Evolutionary conservation across 2,113 vertebrate species (phyloP).

Genomic region (Perca schrenkii): DNA sequence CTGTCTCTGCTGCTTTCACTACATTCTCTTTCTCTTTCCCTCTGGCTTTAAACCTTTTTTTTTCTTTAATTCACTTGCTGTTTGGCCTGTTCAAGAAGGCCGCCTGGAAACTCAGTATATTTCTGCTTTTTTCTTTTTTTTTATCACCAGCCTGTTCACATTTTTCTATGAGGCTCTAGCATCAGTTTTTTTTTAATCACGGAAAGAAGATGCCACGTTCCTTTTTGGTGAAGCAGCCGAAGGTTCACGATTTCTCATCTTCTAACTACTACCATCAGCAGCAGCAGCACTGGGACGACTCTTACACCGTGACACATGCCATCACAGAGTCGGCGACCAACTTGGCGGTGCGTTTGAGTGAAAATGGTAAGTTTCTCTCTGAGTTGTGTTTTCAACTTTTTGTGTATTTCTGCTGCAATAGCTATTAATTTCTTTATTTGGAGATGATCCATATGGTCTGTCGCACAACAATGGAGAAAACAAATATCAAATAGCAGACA

Average conservation of each 20-base stretch:
- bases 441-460: neutral
- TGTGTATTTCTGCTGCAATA: neutral
- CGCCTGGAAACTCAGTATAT: constrained; percentile 12
- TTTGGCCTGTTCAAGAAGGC: constrained; percentile 38
- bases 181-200: constrained; percentile 18
- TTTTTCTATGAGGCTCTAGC: constrained; percentile 57
- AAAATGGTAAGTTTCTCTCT: constrained; percentile 73
- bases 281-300: constrained; percentile 64
- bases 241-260: constrained; percentile 70
- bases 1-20: constrained; percentile 33
- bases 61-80: neutral
- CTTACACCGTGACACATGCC: constrained; percentile 70
- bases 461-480: neutral
- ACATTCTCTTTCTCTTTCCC: constrained; percentile 10
- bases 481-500: neutral
- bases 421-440: neutral
- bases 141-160: neutral
- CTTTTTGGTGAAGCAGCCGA: constrained; percentile 79
- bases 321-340: constrained; percentile 73
- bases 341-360: constrained; percentile 69
- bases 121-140: constrained; percentile 13
- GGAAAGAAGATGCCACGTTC: constrained; percentile 76
- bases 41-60: constrained; percentile 15
- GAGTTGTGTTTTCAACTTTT: constrained; percentile 20
- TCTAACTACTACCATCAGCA: constrained; percentile 65